Percentiles rank a stretch among this genome's conserved stretches.
These are phyloP conservation scores for Microhierax caerulescens DNA, from an alignment of 2,797 vertebrate species.

Conservation along the genomic window DNA sequence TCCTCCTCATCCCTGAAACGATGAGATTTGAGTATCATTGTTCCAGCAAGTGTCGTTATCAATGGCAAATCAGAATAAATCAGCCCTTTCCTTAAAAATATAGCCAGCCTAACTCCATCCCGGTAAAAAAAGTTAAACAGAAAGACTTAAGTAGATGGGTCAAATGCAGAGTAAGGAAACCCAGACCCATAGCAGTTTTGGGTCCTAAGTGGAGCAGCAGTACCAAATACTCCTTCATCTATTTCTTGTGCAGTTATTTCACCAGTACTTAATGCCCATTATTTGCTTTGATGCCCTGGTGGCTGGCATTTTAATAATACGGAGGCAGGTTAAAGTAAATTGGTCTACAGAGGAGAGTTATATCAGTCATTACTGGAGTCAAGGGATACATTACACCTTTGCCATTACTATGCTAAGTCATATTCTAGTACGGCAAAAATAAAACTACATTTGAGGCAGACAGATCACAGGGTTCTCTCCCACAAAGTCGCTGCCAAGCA, in stretches of 20 bases:
- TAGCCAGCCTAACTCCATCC: not conserved
- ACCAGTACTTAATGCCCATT: not conserved
- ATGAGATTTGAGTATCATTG: not conserved
- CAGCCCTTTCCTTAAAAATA: not conserved
- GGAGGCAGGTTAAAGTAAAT: not conserved
- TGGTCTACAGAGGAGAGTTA: not conserved
- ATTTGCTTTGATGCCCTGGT: not conserved
- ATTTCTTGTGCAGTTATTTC: not conserved
- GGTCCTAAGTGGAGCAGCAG: not conserved
- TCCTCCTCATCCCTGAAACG: not conserved
- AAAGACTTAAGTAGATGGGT: not conserved
- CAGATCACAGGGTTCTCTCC: not conserved
- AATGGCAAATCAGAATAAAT: not conserved
- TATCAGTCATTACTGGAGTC: not conserved
- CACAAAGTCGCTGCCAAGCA: not conserved
- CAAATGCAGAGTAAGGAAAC: not conserved
- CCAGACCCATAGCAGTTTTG: not conserved
- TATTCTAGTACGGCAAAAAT: not conserved
- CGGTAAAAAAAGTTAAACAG: not conserved
- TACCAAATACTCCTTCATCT: not conserved
- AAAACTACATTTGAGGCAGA: not conserved
- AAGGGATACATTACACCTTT: not conserved
- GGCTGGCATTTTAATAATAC: not conserved
- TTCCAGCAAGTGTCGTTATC: not conserved
- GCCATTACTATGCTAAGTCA: not conserved